Evolutionary conservation across 2,797 vertebrate species (phyloP).

Genomic region (Jordanella pulchra): DNA sequence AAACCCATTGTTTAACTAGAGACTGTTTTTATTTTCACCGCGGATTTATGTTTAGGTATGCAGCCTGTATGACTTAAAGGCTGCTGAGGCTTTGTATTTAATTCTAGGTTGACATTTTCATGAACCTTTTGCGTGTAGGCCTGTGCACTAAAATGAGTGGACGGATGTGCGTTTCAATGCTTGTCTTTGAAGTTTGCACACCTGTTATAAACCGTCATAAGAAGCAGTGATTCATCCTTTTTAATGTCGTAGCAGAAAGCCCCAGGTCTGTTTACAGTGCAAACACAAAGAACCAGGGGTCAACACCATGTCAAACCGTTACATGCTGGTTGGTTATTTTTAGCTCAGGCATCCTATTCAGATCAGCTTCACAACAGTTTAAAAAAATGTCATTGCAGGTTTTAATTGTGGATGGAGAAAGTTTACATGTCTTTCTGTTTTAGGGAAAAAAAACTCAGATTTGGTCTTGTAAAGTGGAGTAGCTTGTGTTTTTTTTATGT

Average conservation of each 20-base stretch:
- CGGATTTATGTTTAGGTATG: constrained; percentile 31
- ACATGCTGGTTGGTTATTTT: constrained; percentile 9
- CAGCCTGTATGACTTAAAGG: constrained; percentile 24
- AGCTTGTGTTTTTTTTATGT: neutral
- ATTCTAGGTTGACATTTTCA: constrained; percentile 33
- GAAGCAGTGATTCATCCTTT: constrained; percentile 55
- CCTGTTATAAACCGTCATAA: constrained; percentile 68
- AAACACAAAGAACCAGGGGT: constrained; percentile 46
- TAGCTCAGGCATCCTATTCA: constrained; percentile 7
- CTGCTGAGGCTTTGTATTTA: constrained; percentile 22
- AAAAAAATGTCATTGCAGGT: neutral
- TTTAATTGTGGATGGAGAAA: neutral
- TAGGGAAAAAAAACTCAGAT: neutral
- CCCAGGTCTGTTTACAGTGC: constrained; percentile 58
- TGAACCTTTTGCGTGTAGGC: constrained; percentile 33
- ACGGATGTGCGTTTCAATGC: constrained; percentile 7
- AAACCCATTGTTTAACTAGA: constrained; percentile 42
- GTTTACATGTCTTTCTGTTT: neutral
- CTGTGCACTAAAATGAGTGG: constrained; percentile 16
- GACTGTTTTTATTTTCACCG: constrained; percentile 11
- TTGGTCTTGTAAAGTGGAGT: neutral
- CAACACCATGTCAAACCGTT: constrained; percentile 24
- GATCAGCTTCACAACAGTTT: neutral
- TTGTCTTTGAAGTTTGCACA: constrained; percentile 65
- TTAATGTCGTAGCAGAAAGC: constrained; percentile 30